Percentiles rank a stretch among this genome's conserved stretches.
These are phyloP conservation scores for Sebastes trivittatus DNA, from an alignment of 2,797 vertebrate species.

Conservation along the genomic window DNA sequence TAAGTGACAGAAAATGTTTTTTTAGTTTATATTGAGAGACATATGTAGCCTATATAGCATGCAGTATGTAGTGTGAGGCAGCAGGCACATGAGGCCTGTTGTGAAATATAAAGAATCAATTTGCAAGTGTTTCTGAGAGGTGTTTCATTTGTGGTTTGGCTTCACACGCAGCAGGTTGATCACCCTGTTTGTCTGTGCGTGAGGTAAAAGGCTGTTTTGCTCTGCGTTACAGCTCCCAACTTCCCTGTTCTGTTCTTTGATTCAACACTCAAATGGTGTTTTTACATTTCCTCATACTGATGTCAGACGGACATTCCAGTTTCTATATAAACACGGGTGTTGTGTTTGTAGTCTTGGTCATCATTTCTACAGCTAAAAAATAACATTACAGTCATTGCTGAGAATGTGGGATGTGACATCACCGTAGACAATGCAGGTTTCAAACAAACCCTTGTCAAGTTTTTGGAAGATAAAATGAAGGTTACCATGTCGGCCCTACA, in stretches of 20 bases:
- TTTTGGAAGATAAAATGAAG: background rate
- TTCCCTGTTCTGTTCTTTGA: background rate
- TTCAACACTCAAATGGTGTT: background rate
- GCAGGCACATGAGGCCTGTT: background rate
- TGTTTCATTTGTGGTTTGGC: background rate
- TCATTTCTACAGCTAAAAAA: background rate
- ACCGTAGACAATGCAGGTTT: background rate
- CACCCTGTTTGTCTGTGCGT: background rate
- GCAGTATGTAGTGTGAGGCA: background rate
- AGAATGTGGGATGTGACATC: too few species aligned
- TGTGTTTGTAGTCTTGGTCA: background rate
- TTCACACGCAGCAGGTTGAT: background rate
- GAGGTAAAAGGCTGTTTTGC: background rate
- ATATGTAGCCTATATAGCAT: background rate
- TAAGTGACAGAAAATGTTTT: background rate
- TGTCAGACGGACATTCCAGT: background rate
- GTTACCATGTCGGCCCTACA: background rate
- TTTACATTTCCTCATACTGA: background rate
- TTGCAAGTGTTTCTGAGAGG: background rate
- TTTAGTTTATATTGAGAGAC: background rate
- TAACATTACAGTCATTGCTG: background rate
- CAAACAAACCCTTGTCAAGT: background rate
- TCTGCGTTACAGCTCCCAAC: background rate
- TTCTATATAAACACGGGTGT: background rate
- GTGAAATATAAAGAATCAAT: background rate